phyloP scores from a whole-genome alignment of 1,140 invertebrate species.

The Subanguina moxae region DNA sequence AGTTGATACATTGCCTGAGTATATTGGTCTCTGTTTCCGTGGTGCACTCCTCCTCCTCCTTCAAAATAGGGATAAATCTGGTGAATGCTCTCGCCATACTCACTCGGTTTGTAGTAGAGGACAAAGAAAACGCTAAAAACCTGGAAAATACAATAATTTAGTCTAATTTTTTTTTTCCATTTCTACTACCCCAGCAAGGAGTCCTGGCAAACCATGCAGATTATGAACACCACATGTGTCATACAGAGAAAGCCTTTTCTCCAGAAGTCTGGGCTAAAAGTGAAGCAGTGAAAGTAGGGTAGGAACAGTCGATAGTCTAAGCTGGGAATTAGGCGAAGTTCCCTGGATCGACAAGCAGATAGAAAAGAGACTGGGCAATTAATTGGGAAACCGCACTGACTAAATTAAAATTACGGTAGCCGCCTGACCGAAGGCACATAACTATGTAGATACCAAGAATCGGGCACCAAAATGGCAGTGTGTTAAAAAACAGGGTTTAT shows the following conservation, averaged over 20 bases:
- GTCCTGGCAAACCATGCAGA: conserved; percentile 63
- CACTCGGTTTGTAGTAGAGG: conserved; percentile 45
- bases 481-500: too few species aligned
- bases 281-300: too few species aligned
- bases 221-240: conserved; percentile 64
- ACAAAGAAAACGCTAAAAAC: conserved; percentile 53
- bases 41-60: conserved; percentile 58
- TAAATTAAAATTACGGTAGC: too few species aligned
- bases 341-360: too few species aligned
- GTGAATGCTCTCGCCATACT: conserved; percentile 56
- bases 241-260: conserved; percentile 54
- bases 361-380: too few species aligned
- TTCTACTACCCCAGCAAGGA: conserved; percentile 60
- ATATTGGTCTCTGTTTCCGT: conserved; percentile 17
- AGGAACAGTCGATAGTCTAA: too few species aligned
- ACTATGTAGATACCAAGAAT: too few species aligned
- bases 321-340: too few species aligned
- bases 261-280: conserved; percentile 40
- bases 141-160: conserved; percentile 30
- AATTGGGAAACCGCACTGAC: too few species aligned
- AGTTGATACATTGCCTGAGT: conserved; percentile 71
- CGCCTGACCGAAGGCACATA: too few species aligned
- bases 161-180: not conserved
- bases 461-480: too few species aligned
- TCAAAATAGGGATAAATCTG: conserved; percentile 58